Conservation (phyloP, 2,888 invertebrate genomes). For the Autographa gamma region DNA sequence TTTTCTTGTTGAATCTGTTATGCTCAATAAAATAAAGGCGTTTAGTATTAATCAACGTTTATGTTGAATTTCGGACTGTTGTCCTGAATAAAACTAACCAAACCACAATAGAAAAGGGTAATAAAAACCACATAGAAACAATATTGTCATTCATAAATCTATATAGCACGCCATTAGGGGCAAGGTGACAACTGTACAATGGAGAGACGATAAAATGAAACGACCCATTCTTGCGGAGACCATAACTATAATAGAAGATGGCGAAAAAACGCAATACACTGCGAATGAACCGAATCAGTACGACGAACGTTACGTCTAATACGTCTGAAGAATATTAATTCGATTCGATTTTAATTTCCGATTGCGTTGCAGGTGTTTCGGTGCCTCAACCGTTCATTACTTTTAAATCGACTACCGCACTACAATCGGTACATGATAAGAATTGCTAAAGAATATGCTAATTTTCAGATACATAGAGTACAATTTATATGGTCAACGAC, state of each 20-base stretch:
- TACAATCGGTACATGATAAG: conserved; percentile 64
- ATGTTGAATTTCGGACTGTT: conserved; percentile 3
- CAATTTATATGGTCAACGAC: conserved; percentile 62
- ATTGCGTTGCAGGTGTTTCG: conserved; percentile 67
- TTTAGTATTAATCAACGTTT: neutral
- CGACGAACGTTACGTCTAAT: conserved; percentile 39
- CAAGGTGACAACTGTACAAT: conserved; percentile 67
- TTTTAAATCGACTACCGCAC: conserved; percentile 62
- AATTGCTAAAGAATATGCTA: conserved; percentile 62
- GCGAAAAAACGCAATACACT: conserved; percentile 54
- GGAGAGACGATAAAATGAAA: conserved; percentile 57
- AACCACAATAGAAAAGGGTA: conserved; percentile 36
- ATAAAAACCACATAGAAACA: conserved; percentile 52
- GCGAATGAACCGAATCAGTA: conserved; percentile 43
- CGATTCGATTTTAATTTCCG: conserved; percentile 68
- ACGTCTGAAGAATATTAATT: conserved; percentile 69
- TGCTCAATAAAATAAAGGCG: conserved; percentile 15
- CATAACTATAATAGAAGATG: conserved; percentile 53
- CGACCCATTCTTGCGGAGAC: conserved; percentile 53
- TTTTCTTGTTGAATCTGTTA: conserved; percentile 21
- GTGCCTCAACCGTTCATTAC: conserved; percentile 63
- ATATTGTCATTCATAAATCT: conserved; percentile 61
- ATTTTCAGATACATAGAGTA: conserved; percentile 49
- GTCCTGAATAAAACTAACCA: neutral
- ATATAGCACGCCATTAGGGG: conserved; percentile 57